phyloP scores from a whole-genome alignment of 92 coral and sea anemone genomes.

The Montipora capitata region DNA sequence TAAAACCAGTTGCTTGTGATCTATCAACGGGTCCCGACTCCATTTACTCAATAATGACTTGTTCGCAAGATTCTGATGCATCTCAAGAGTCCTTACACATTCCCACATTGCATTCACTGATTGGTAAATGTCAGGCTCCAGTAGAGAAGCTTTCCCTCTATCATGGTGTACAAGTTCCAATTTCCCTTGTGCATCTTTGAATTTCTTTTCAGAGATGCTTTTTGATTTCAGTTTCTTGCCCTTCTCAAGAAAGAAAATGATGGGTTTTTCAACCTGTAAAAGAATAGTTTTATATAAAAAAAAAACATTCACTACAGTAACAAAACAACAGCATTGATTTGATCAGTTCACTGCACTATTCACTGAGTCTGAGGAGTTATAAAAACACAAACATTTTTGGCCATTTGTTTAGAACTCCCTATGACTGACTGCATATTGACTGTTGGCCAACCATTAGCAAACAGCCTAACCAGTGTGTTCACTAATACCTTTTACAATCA shows the following conservation, averaged over 20 bases:
- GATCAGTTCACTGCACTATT: too few relatives aligned
- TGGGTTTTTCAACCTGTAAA: conserved; percentile 24
- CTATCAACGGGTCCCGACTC: conserved; percentile 35
- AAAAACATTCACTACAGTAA: too few relatives aligned
- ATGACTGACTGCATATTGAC: too few relatives aligned
- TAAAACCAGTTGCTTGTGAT: conserved; percentile 39
- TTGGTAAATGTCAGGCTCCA: neutral
- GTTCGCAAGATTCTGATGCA: neutral
- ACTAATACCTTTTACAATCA: too few relatives aligned
- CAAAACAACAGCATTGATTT: too few relatives aligned
- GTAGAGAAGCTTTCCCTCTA: neutral
- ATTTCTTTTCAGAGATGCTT: neutral
- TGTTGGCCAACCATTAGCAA: too few relatives aligned
- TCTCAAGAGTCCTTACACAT: neutral
- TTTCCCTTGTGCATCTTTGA: neutral
- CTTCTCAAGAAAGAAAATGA: neutral
- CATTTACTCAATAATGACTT: conserved; percentile 1
- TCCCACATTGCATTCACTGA: conserved; percentile 6
- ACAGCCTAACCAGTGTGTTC: too few relatives aligned
- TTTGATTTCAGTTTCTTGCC: neutral
- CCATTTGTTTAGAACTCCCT: too few relatives aligned
- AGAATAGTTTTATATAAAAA: neutral
- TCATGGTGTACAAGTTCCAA: neutral
- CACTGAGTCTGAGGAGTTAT: too few relatives aligned
- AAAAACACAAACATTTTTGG: too few relatives aligned